phyloP scores from a whole-genome alignment of 2,797 vertebrate species.

The Syncerus caffer region DNA sequence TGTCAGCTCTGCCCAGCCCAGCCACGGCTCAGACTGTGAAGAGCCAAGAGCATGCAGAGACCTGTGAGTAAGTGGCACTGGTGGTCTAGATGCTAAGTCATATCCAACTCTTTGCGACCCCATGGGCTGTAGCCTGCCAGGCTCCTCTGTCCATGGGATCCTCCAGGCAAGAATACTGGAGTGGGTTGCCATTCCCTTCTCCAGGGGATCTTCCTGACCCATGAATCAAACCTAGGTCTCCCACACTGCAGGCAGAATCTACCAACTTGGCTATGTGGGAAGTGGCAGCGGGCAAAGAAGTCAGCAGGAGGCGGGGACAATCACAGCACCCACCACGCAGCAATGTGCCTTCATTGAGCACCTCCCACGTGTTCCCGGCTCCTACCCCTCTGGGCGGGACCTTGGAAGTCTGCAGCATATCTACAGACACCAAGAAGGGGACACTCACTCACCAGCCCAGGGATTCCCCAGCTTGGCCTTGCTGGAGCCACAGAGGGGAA shows the following conservation, averaged over 20 bases:
- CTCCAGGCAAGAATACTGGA: neutral
- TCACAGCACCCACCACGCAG: rapidly evolving
- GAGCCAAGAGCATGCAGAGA: neutral
- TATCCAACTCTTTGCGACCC: neutral
- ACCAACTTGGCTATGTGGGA: neutral
- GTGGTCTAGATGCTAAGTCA: neutral
- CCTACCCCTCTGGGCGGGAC: neutral
- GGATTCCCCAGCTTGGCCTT: neutral
- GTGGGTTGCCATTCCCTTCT: neutral
- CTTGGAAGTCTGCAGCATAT: neutral
- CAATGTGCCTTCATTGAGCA: rapidly evolving
- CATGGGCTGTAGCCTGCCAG: neutral
- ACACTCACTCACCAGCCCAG: neutral
- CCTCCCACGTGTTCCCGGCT: neutral
- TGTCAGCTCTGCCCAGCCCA: neutral
- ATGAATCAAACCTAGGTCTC: neutral
- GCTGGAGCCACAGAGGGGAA: neutral
- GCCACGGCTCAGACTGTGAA: rapidly evolving
- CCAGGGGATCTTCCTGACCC: neutral
- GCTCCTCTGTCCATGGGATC: neutral
- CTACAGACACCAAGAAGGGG: neutral
- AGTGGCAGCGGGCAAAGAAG: neutral
- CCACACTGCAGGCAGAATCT: neutral
- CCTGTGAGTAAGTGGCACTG: neutral
- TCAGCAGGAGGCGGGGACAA: rapidly evolving